phyloP scores from a whole-genome alignment of 2,888 invertebrate species.

The Hedychridium roseum region DNA sequence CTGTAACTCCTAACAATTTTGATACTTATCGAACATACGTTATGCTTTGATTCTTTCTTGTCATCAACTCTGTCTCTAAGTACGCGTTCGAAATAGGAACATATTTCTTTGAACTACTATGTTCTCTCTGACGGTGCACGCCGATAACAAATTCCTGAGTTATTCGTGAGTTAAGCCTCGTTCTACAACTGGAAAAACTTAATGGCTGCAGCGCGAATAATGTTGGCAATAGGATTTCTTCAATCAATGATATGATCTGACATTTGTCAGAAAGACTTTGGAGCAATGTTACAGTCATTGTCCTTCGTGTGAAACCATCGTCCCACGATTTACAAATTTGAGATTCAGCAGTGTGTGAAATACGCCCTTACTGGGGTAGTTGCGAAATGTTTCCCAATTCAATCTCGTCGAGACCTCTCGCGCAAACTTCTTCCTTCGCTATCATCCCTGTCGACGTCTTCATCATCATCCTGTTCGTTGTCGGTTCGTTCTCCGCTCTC shows the following conservation, averaged over 20 bases:
- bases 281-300: not conserved
- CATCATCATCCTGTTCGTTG: conserved; percentile 47
- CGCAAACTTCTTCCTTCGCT: conserved; percentile 12
- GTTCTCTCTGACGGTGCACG: conserved; percentile 8
- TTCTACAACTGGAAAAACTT: too few relatives aligned
- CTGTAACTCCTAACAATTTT: conserved; percentile 8
- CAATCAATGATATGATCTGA: too few relatives aligned
- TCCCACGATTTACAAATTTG: not conserved
- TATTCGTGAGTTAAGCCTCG: not conserved
- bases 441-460: conserved; percentile 35
- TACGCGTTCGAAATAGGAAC: conserved; percentile 21
- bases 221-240: too few relatives aligned
- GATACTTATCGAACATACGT: conserved; percentile 19
- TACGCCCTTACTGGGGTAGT: too few relatives aligned
- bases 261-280: not conserved
- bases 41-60: not conserved
- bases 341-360: too few relatives aligned
- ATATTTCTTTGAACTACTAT: conserved; percentile 7
- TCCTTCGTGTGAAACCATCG: not conserved
- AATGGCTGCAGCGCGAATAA: too few relatives aligned
- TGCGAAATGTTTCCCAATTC: too few relatives aligned
- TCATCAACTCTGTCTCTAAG: not conserved
- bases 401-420: conserved; percentile 14
- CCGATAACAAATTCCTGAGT: conserved; percentile 25
- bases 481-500: conserved; percentile 51